Conservation (phyloP, 1,140 invertebrate species). For the Chelonus insularis region DNA sequence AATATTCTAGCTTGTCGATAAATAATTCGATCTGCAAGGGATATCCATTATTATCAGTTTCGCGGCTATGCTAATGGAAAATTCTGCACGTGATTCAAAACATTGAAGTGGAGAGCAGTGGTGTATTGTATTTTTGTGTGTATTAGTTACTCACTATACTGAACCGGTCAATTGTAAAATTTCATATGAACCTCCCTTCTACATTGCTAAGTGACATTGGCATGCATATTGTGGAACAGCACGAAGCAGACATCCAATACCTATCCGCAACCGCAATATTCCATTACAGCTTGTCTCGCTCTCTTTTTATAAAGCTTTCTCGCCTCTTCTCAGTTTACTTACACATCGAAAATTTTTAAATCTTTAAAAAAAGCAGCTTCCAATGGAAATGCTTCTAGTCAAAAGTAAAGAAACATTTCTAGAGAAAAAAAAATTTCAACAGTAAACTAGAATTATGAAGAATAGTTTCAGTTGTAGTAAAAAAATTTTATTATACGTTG, state of each 20-base stretch:
- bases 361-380: background rate
- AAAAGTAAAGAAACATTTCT: background rate
- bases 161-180: constrained; percentile 23
- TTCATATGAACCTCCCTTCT: constrained; percentile 12
- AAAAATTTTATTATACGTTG: constrained; percentile 16
- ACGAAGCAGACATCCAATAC: constrained; percentile 32
- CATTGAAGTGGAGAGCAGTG: background rate
- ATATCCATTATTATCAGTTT: constrained; percentile 2
- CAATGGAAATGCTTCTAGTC: constrained; percentile 18
- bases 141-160: background rate
- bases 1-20: background rate
- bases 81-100: constrained; percentile 26
- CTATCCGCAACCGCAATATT: constrained; percentile 35
- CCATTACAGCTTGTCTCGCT: constrained; percentile 28
- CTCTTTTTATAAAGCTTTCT: constrained; percentile 9
- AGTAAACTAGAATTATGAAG: background rate
- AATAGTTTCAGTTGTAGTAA: constrained; percentile 10
- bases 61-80: constrained; percentile 11
- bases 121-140: background rate
- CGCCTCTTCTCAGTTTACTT: constrained; percentile 7
- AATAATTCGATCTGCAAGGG: background rate
- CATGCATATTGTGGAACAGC: constrained; percentile 34
- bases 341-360: constrained; percentile 29
- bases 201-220: constrained; percentile 30
- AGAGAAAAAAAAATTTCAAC: constrained; percentile 4